These are phyloP conservation scores for Drosophila bocki DNA, from an alignment of 1,140 invertebrate genomes.

Conservation along the genomic window DNA sequence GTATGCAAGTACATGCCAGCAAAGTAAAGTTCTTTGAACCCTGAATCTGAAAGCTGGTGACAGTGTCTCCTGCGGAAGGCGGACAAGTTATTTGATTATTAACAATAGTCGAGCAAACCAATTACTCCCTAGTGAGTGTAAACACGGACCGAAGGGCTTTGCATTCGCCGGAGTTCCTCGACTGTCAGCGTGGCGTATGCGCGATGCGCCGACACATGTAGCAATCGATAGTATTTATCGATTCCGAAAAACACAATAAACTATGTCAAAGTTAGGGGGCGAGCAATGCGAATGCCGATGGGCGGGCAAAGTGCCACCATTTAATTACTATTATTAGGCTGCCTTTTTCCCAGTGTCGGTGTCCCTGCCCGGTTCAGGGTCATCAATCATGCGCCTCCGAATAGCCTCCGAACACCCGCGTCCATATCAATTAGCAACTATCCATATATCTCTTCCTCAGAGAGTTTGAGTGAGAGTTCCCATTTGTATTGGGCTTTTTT, in stretches of 20 bases:
- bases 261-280: conserved; percentile 76
- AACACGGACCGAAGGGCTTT: conserved; percentile 24
- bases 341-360: conserved; percentile 28
- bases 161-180: conserved; percentile 5
- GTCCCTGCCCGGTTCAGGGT: conserved; percentile 19
- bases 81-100: conserved; percentile 68
- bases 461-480: conserved; percentile 15
- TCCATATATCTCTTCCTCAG: conserved; percentile 40
- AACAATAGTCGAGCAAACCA: conserved; percentile 65
- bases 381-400: conserved; percentile 64
- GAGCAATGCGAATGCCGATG: conserved; percentile 61
- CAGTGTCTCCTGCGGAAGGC: conserved; percentile 5
- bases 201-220: conserved; percentile 45
- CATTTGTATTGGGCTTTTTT: conserved; percentile 33
- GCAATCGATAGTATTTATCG: conserved; percentile 72
- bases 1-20: conserved; percentile 37
- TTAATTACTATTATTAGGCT: conserved; percentile 73
- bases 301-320: conserved; percentile 46
- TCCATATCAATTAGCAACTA: conserved; percentile 49
- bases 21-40: conserved; percentile 74
- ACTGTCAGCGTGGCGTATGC: conserved; percentile 48
- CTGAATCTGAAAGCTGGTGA: conserved; percentile 14
- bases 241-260: conserved; percentile 53
- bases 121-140: conserved; percentile 67
- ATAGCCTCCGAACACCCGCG: conserved; percentile 20